Evolutionary conservation across 2,113 vertebrate genomes (phyloP).

Genomic region (Microtus ochrogaster): DNA sequence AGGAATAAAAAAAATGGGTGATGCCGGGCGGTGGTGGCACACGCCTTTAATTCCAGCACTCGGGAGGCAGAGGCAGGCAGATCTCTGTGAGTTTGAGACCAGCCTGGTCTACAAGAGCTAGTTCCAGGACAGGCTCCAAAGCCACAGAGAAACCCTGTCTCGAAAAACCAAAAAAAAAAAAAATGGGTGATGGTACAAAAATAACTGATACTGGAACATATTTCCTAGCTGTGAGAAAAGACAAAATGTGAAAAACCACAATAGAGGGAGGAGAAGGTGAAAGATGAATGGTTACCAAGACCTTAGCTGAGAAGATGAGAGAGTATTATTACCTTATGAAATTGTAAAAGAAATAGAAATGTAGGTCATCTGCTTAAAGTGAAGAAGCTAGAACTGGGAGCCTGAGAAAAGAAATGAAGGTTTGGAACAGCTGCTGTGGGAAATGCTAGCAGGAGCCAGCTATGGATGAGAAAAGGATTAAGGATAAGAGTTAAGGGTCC

Average conservation of each 20-base stretch:
- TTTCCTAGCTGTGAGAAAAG: neutral
- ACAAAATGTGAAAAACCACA: slow-evolving; percentile 1
- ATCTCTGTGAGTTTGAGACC: too few species aligned
- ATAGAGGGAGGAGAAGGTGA: neutral
- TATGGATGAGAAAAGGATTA: slow-evolving; percentile 64
- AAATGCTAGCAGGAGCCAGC: slow-evolving; percentile 63
- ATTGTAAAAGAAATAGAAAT: slow-evolving; percentile 35
- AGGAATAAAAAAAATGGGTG: slow-evolving; percentile 17
- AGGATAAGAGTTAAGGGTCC: slow-evolving; percentile 56
- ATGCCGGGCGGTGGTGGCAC: too few species aligned
- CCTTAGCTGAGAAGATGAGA: neutral
- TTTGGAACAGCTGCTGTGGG: slow-evolving; percentile 61
- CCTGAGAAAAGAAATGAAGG: slow-evolving; percentile 51
- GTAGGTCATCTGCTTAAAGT: slow-evolving; percentile 56
- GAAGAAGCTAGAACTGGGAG: slow-evolving; percentile 21
- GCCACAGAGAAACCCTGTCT: too few species aligned
- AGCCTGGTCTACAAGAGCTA: too few species aligned
- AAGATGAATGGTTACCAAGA: neutral
- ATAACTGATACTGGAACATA: neutral
- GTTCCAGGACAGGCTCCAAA: too few species aligned
- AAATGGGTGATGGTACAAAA: neutral
- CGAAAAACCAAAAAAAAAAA: too few species aligned
- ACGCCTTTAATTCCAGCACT: too few species aligned
- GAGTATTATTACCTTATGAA: neutral
- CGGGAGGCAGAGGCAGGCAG: too few species aligned